Evolutionary conservation across 2,113 vertebrate species (phyloP).

Genomic region (Rhineura floridana): DNA sequence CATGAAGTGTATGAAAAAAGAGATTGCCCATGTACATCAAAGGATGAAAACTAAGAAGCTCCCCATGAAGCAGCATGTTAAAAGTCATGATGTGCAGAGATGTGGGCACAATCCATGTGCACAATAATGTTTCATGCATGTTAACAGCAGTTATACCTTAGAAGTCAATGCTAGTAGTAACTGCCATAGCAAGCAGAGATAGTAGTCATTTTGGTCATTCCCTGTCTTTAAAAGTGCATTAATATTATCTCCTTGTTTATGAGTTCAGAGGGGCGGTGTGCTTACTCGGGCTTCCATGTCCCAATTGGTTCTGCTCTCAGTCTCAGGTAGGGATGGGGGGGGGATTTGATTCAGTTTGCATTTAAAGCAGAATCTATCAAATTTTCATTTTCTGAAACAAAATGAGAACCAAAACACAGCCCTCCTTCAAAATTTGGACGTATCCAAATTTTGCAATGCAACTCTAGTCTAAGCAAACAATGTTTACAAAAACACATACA

Average conservation of each 20-base stretch:
- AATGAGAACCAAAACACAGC: no score
- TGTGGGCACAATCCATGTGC: neutral
- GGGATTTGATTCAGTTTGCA: no score
- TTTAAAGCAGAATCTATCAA: no score
- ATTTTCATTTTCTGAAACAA: no score
- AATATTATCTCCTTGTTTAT: neutral
- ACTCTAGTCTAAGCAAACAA: no score
- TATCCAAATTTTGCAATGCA: no score
- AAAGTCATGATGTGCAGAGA: neutral
- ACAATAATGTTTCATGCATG: neutral
- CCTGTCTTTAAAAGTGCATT: neutral
- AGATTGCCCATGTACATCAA: neutral
- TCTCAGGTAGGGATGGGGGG: no score
- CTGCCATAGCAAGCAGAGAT: neutral
- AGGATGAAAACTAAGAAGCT: neutral
- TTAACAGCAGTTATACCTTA: neutral
- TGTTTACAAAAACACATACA: no score
- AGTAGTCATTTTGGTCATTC: neutral
- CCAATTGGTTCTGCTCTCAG: no score
- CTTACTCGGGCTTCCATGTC: no score
- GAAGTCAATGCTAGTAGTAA: neutral
- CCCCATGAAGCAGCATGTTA: neutral
- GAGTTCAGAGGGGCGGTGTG: no score
- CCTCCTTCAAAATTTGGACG: no score
- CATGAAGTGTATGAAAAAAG: neutral